These are phyloP conservation scores for Hirundichthys speculiger DNA, from an alignment of 2,113 vertebrate species.

Conservation along the genomic window DNA sequence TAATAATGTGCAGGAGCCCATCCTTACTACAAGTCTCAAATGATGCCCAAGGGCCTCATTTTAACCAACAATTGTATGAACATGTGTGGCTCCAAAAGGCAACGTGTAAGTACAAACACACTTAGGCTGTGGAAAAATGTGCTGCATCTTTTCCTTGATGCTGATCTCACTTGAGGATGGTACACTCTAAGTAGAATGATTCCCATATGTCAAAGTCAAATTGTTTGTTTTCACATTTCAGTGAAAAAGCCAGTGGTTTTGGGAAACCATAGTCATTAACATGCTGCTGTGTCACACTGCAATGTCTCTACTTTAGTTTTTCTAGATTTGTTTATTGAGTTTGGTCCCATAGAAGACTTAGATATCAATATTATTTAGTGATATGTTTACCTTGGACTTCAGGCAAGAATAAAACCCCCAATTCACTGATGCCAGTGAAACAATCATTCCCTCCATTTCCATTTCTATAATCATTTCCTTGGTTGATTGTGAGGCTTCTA, in stretches of 20 bases:
- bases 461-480: no score
- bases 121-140: slow-evolving; percentile 21
- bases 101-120: slow-evolving; percentile 4
- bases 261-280: slow-evolving; percentile 59
- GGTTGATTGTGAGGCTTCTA: no score
- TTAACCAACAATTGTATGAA: slow-evolving; percentile 60
- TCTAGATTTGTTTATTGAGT: not conserved
- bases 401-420: no score
- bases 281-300: slow-evolving; percentile 46
- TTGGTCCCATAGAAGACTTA: slow-evolving; percentile 13
- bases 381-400: slow-evolving; percentile 42
- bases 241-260: slow-evolving; percentile 44
- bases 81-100: slow-evolving; percentile 26
- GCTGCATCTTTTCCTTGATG: slow-evolving; percentile 63
- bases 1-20: slow-evolving; percentile 39
- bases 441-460: no score
- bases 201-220: slow-evolving; percentile 63
- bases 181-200: slow-evolving; percentile 55
- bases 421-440: no score
- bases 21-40: slow-evolving; percentile 68
- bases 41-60: slow-evolving; percentile 74
- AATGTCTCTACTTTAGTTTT: slow-evolving; percentile 11
- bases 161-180: slow-evolving; percentile 68
- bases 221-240: slow-evolving; percentile 60
- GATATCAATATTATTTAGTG: slow-evolving; percentile 31